Conservation (phyloP, 92 coral and sea anemone species). For the Zoanthus sociatus region DNA sequence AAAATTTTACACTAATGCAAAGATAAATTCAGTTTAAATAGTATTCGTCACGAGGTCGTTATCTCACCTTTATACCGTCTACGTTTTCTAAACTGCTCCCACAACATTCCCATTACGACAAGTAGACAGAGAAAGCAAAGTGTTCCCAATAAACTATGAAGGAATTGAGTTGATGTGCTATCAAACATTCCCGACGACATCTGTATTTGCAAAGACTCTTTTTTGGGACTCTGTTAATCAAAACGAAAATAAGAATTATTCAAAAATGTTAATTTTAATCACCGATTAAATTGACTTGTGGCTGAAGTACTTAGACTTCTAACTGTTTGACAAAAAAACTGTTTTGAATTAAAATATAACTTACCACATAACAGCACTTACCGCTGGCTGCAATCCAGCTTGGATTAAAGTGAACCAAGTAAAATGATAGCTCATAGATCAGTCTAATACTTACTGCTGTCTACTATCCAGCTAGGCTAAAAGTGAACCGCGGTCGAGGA, state of each 20-base stretch:
- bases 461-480: no score
- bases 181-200: constrained; percentile 37
- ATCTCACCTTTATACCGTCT: constrained; percentile 11
- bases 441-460: no score
- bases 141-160: not conserved
- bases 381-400: no score
- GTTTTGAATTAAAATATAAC: not conserved
- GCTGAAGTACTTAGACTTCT: not conserved
- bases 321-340: not conserved
- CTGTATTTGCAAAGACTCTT: not conserved
- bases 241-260: not conserved
- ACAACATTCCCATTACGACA: not conserved
- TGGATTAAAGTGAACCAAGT: no score
- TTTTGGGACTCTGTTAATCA: not conserved
- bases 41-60: not conserved
- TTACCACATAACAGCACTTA: not conserved
- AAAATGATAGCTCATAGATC: no score
- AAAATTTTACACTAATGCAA: no score
- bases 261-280: not conserved
- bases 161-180: not conserved
- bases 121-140: not conserved
- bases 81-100: constrained; percentile 21
- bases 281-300: not conserved
- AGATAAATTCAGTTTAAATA: no score
- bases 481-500: no score